Base-by-base conservation (phyloP, 1,140 invertebrate genomes). In the Cheumatopsyche charites region DNA sequence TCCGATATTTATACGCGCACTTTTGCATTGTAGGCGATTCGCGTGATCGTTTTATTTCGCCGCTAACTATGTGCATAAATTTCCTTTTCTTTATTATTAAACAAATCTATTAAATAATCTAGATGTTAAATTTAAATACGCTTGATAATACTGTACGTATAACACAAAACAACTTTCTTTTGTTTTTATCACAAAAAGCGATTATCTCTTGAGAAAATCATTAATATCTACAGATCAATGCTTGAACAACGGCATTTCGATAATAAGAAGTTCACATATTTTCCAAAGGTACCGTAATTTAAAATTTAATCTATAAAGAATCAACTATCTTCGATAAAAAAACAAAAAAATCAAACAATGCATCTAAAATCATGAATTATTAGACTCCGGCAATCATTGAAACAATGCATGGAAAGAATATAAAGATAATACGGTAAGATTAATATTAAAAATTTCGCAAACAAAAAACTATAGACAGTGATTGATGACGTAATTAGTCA, bases 11-110 rank as follows among this genome's bases (percentile, higher is more conserved):
- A 47, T 55, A 11, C 47, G 47, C 47, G 63, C 63, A 65, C 62
- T 65, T 29, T 65, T 65, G 63, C 9, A 29, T 52, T 41, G 47
- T 41, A 55, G 26, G 66, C 66, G 66, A 68, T 68, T 68, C 26
- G 66, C 66, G 66, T 68, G 66, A 68, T 68, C 43, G 23, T 47
- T 47, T 25, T 19, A 21, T 21, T 25, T 47, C n/a, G 13, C 17
- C 55, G 25, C 23, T 7, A 23, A 58, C 17, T 47, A 13, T 13
- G 4, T 23, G 4, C 12, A 58, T 58, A 58, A 58, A 58, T 58
- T 23, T 58, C 9, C n/a, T 21, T 26, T 12, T 12, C 25, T 58
- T 58, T 12, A 58, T 12, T 19, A n/a, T n/a, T n/a, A n/a, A 6
- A 42, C 12, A 42, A 42, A 42, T 42, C 5, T 42, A 42, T 5